Evolutionary conservation across 2,113 vertebrate genomes (phyloP).

Genomic region (Callithrix jacchus): DNA sequence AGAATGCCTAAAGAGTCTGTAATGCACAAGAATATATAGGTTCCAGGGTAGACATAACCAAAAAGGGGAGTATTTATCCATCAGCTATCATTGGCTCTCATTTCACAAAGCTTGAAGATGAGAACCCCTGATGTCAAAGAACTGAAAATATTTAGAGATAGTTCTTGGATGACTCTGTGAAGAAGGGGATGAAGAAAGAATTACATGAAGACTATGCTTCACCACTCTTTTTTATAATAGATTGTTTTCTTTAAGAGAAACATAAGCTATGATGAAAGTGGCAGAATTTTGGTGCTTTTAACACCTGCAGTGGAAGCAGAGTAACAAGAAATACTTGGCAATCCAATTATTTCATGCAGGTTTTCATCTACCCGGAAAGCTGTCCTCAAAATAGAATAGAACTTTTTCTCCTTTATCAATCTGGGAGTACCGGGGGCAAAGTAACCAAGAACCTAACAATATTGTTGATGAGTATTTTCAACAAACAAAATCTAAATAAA

Average conservation of each 20-base stretch:
- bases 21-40: background rate
- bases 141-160: background rate
- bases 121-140: background rate
- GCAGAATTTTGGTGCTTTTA: slow-evolving; percentile 36
- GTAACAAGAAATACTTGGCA: slow-evolving; percentile 63
- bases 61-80: background rate
- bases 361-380: slow-evolving; percentile 41
- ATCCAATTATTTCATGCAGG: slow-evolving; percentile 72
- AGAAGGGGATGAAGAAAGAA: background rate
- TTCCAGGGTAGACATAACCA: background rate
- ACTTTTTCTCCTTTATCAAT: slow-evolving; percentile 1
- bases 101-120: background rate
- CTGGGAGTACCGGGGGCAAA: background rate
- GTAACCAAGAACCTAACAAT: background rate
- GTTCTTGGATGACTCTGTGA: background rate
- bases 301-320: slow-evolving; percentile 45
- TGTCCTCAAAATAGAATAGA: slow-evolving; percentile 51
- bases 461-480: background rate
- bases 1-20: background rate
- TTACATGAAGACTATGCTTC: background rate
- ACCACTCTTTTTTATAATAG: slow-evolving; percentile 32
- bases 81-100: background rate
- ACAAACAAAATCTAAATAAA: slow-evolving; percentile 40
- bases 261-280: slow-evolving; percentile 49
- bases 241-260: slow-evolving; percentile 51